A percentile compares a stretch with the other conserved stretches of the same genome.
Evolutionary conservation across 2,888 invertebrate genomes (phyloP).

Genomic region (Serrognathus titanus): DNA sequence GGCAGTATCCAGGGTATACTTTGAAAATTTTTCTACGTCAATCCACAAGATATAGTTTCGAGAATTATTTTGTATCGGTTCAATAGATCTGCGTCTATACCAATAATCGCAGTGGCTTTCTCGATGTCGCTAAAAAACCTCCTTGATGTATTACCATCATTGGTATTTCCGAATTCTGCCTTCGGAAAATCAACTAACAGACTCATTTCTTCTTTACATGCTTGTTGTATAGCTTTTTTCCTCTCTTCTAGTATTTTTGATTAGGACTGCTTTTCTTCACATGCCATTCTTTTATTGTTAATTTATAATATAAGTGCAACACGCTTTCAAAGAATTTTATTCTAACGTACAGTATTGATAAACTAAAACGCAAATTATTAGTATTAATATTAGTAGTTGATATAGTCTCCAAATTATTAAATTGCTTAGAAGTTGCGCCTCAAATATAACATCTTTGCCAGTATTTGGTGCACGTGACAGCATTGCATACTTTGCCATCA

Average conservation of each 20-base stretch:
- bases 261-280: conserved; percentile 8
- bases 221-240: no score
- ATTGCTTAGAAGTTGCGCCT: no score
- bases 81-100: background rate
- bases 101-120: conserved; percentile 1
- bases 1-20: no score
- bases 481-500: no score
- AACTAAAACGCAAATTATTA: no score
- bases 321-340: conserved; percentile 27
- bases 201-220: conserved; percentile 24
- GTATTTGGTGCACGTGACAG: no score
- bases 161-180: conserved; percentile 30
- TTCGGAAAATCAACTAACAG: conserved; percentile 34
- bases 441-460: no score
- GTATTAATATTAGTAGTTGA: no score
- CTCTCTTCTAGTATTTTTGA: conserved; percentile 8
- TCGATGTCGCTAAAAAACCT: conserved; percentile 9
- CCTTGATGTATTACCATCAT: conserved; percentile 33
- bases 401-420: no score
- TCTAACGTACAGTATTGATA: no score
- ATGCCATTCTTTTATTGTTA: conserved; percentile 33
- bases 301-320: conserved; percentile 35
- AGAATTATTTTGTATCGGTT: background rate
- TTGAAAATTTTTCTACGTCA: background rate
- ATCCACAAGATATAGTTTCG: background rate